Evolutionary conservation across 2,113 vertebrate species (phyloP), one percentile per base, ranked within the genome.

Genomic region (Lutjanus erythropterus): DNA sequence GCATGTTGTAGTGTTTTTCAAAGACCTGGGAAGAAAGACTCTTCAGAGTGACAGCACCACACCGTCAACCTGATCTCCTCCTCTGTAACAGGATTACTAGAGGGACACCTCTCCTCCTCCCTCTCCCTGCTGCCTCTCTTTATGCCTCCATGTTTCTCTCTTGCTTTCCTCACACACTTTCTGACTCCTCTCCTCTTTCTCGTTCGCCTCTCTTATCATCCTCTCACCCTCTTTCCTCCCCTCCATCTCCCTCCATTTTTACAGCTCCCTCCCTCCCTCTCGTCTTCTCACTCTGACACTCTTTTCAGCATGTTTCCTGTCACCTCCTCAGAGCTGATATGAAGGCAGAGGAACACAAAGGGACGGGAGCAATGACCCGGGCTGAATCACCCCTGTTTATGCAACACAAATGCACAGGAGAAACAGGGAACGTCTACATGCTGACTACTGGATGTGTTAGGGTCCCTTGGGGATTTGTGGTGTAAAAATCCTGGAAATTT

Each of bases 81-180:
- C 49, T 60, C 37, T 83, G 66, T 75, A 83, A 87, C 67, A 84
- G 80, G 88, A 86, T 90, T 87, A 87, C 56, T 1, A 74, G 59
- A 64, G 66, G 46, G 71, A 81, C 66, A 47, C 42, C 46, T 76
- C 60, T 61, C 82, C 60, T 72, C 80, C 39, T 74, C 64, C n/a
- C 31, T n/a, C 72, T 66, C 25, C 65, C 68, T 65, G 19, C 65
- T 58, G 10, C 56, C 71, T 21, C 56, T 61, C 72, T 61, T 46
- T 44, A 61, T 37, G 2, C 46, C 41, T 65, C 23, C 50, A 10
- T 52, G 23, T 59, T 55, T 71, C 41, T 37, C 72, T 77, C 31
- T 46, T 23, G 35, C 75, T 68, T n/a, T 67, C 65, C 58, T 62
- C 46, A 39, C 12, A 78, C 31, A 61, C 78, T 59, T 47, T 62